Conservation (phyloP, 2,888 invertebrate species). For the Parapristionchus giblindavisi region DNA sequence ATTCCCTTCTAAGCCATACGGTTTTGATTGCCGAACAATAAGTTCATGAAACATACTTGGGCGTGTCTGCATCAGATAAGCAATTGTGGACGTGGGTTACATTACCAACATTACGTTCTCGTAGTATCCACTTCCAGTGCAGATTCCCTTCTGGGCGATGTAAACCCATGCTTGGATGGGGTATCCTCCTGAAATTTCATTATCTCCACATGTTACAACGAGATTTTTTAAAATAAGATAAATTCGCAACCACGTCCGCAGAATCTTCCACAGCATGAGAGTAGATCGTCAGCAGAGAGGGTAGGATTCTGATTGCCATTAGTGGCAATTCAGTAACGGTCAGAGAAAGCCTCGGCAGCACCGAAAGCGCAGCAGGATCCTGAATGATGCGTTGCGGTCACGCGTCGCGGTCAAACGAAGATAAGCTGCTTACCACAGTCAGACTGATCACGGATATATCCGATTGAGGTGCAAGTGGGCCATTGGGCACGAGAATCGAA, state of each 20-base stretch:
- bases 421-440: slow-evolving; percentile 78
- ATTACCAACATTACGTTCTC: slow-evolving; percentile 73
- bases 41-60: too few species aligned
- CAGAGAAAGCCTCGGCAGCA: slow-evolving; percentile 72
- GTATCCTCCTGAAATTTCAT: slow-evolving; percentile 77
- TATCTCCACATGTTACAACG: too few species aligned
- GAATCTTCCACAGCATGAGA: slow-evolving; percentile 69
- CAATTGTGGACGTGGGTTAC: slow-evolving; percentile 74
- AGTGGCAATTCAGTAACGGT: slow-evolving; percentile 72
- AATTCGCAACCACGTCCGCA: slow-evolving; percentile 71
- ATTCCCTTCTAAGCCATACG: too few species aligned
- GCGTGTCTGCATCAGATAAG: slow-evolving; percentile 77
- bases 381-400: too few species aligned
- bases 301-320: slow-evolving; percentile 66
- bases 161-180: slow-evolving; percentile 85
- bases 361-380: slow-evolving; percentile 85
- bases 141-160: slow-evolving; percentile 84
- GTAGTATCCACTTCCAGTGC: slow-evolving; percentile 80
- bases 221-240: too few species aligned
- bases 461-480: slow-evolving; percentile 86
- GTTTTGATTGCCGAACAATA: too few species aligned
- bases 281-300: slow-evolving; percentile 72
- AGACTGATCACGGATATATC: slow-evolving; percentile 85
- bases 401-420: neutral
- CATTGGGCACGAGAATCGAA: slow-evolving; percentile 85